Evolutionary conservation across 2,888 invertebrate genomes (phyloP).

Genomic region (Drosophila hamatofila): DNA sequence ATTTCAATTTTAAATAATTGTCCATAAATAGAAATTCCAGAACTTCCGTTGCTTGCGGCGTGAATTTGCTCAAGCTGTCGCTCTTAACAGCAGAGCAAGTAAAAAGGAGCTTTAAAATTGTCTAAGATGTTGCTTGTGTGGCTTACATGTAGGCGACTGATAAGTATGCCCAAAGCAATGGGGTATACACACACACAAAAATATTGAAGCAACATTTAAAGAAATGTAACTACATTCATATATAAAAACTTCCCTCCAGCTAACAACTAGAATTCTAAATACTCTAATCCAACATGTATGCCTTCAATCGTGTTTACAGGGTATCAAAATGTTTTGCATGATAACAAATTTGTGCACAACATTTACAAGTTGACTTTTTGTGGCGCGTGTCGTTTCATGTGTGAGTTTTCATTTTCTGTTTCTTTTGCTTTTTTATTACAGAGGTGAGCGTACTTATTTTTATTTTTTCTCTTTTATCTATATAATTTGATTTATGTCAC

Average conservation of each 20-base stretch:
- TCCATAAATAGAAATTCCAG: neutral
- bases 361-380: slow-evolving; percentile 41
- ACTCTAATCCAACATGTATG: no score
- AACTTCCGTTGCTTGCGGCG: neutral
- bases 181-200: neutral
- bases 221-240: no score
- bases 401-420: neutral
- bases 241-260: neutral
- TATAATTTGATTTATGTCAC: slow-evolving; percentile 70
- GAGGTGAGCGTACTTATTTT: slow-evolving; percentile 50
- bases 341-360: slow-evolving; percentile 36
- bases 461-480: slow-evolving; percentile 37
- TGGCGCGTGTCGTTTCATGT: slow-evolving; percentile 15
- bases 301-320: neutral
- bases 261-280: neutral
- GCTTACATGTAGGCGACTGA: no score
- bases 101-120: neutral
- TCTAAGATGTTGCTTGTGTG: neutral
- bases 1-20: no score
- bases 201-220: neutral
- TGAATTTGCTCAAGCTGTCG: neutral
- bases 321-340: slow-evolving; percentile 17
- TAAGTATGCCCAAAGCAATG: neutral
- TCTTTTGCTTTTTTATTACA: neutral
- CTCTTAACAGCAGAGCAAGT: neutral